Base-by-base conservation (phyloP, 2,888 invertebrate species). In the Drosophila longiperda region DNA sequence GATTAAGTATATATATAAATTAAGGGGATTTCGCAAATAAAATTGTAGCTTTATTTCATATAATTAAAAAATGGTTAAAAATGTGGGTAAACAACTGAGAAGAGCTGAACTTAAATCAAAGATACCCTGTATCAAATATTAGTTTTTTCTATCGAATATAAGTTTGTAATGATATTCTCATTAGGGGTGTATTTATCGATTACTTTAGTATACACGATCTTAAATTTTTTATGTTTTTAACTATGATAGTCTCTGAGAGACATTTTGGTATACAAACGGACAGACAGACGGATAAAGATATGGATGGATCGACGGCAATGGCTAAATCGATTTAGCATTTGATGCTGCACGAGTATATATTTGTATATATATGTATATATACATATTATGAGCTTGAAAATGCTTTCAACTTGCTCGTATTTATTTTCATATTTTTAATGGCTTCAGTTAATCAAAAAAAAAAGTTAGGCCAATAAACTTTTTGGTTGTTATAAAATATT, bases 381-480 rank as follows among this genome's bases (percentile, higher is more conserved):
- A 45, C 0, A 45, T 1, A 40, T n/a, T n/a, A n/a, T 11, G 9
- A 45, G 3, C 6, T 45, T 0, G 12, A 45, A 23, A 15, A 12
- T 12, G 20, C 12, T 23, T 20, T 15, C 20, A 45, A 20, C 45
- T 45, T 8, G 15, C 0, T 15, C 45, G 26, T 23, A 45, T 23
- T 8, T 8, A 45, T 45, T 45, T 15, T 2, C 45, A 23, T 8
- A 45, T 23, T 23, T 23, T 23, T 15, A 15, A 45, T 8, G 26
- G 23, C 8, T 45, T 23, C 20, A 45, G 2, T 45, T 12, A 45
- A 45, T 4, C 34, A 15, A 36, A 23, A 23, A 2, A 2, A 54
- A 36, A 34, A 36, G 36, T 32, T 45, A 54, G 15, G 20, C 17
- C 48, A 64, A 32, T 33, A 29, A 23, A 33, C 52, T 32, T 52